Conservation (phyloP, 2,797 vertebrate species). For the Harpagifer antarcticus region DNA sequence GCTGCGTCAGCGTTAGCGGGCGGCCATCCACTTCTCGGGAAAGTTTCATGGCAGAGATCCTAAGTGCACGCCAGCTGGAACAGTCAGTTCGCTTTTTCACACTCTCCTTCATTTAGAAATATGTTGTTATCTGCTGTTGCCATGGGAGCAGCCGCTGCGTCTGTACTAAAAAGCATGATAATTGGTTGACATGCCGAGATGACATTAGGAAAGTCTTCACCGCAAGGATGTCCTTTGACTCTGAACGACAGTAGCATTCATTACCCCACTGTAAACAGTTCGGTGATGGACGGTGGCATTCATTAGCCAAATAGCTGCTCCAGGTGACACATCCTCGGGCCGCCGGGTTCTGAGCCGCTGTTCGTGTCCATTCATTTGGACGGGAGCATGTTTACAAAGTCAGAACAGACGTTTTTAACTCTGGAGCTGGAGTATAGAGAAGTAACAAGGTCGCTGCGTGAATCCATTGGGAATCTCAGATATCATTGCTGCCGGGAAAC, state of each 20-base stretch:
- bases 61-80: conserved; percentile 51
- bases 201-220: conserved; percentile 44
- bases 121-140: conserved; percentile 39
- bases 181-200: conserved; percentile 63
- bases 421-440: conserved; percentile 18
- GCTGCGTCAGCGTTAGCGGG: conserved; percentile 54
- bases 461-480: conserved; percentile 35
- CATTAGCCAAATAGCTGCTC: conserved; percentile 43
- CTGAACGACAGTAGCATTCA: conserved; percentile 31
- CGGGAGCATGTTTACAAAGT: neutral
- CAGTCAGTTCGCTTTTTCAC: conserved; percentile 43
- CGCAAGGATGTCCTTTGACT: conserved; percentile 35
- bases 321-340: conserved; percentile 18
- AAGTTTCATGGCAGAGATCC: conserved; percentile 55
- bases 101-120: conserved; percentile 23
- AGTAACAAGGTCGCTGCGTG: conserved; percentile 10
- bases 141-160: conserved; percentile 32
- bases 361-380: conserved; percentile 29
- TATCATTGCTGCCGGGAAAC: conserved; percentile 26
- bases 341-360: neutral
- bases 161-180: conserved; percentile 50
- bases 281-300: conserved; percentile 49
- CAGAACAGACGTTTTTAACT: neutral
- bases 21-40: conserved; percentile 41
- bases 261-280: conserved; percentile 45